Conservation (phyloP, 2,797 vertebrate species). For the Nasua narica region DNA sequence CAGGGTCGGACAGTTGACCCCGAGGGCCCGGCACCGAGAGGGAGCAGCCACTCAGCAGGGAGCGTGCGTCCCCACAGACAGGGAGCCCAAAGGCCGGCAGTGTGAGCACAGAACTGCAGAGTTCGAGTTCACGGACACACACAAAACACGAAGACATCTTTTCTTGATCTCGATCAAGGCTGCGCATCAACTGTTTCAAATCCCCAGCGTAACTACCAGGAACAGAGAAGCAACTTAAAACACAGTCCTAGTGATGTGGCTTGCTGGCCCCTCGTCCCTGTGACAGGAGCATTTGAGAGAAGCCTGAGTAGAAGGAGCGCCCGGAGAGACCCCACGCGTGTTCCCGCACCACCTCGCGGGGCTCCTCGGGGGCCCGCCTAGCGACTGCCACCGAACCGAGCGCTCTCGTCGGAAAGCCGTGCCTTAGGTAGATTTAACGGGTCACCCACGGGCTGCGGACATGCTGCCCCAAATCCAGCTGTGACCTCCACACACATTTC, state of each 20-base stretch:
- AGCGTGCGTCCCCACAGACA: fast-evolving
- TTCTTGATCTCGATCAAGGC: background rate
- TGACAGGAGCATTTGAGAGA: fast-evolving
- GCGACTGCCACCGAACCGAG: background rate
- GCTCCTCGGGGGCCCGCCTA: fast-evolving
- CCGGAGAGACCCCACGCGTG: fast-evolving
- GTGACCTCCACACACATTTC: background rate
- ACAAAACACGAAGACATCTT: background rate
- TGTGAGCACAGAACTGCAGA: background rate
- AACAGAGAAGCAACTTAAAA: background rate
- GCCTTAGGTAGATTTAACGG: background rate
- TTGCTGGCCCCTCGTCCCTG: background rate
- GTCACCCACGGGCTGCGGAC: background rate
- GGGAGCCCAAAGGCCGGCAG: fast-evolving
- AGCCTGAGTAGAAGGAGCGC: background rate
- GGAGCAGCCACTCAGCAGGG: fast-evolving
- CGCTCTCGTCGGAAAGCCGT: background rate
- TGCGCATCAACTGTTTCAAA: background rate
- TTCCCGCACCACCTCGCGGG: background rate
- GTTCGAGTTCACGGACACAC: conserved; percentile 10
- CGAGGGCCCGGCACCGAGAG: fast-evolving
- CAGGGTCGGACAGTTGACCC: background rate
- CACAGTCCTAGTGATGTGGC: background rate
- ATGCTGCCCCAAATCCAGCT: background rate
- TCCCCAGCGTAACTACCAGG: fast-evolving